These are phyloP conservation scores for Tringa solitaria DNA, from an alignment of 2,113 vertebrate species.

Conservation along the genomic window DNA sequence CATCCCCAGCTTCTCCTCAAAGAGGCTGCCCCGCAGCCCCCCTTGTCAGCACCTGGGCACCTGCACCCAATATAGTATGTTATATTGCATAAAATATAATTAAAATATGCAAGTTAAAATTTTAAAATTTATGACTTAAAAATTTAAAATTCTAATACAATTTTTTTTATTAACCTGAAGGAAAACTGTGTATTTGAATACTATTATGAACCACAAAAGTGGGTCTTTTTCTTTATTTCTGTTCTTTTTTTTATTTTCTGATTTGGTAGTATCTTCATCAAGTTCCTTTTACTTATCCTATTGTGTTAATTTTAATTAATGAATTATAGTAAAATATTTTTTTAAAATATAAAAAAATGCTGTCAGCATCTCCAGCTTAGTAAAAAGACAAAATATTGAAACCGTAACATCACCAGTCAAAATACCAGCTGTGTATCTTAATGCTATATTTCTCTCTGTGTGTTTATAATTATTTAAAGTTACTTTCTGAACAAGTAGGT, in stretches of 20 bases:
- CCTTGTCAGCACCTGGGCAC: accelerated
- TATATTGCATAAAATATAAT: neutral
- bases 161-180: neutral
- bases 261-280: neutral
- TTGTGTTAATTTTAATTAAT: neutral
- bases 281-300: neutral
- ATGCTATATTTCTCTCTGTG: accelerated
- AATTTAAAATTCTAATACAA: neutral
- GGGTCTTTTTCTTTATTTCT: neutral
- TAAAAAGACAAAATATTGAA: neutral
- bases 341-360: neutral
- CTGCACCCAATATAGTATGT: neutral
- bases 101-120: neutral
- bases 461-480: neutral
- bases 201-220: neutral
- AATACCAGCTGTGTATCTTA: neutral
- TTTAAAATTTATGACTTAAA: neutral
- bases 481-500: neutral
- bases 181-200: neutral
- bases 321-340: neutral
- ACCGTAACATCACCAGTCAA: neutral
- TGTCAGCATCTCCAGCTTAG: neutral
- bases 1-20: accelerated
- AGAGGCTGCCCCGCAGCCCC: neutral
- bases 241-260: neutral